Evolutionary conservation across 53 echinoderm and acorn worm species (phyloP), one percentile per base, ranked within the genome.

Genomic region (Patiria pectinifera): DNA sequence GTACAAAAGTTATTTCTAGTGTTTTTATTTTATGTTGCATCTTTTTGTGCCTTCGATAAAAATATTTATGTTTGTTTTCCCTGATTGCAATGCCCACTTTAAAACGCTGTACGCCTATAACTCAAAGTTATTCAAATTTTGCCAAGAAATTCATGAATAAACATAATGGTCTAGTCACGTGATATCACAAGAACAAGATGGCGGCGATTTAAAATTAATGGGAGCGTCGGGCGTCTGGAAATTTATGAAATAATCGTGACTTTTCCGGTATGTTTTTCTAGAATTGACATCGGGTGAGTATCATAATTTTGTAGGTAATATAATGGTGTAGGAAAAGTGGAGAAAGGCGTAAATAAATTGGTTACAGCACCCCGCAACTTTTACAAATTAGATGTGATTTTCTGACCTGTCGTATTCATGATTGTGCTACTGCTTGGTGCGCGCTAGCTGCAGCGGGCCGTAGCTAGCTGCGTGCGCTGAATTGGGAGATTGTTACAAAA

Each of bases 171-270:
- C 24, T 70, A 8, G 74, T 74, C 74, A 74, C 74, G 74, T 74
- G 74, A 22, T 74, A 74, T 74, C 24, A 74, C 44, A 80, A 81
- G 80, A 90, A 81, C 90, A 90, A 90, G 90, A 90, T 90, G 90
- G 90, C 90, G 90, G 90, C 90, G 90, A 90, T 90, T 90, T 81
- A 78, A 90, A 90, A 78, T 80, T 60, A 90, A 78, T 81, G 90
- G 69, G 80, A 90, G 90, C 81, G 81, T 69, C 69, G 35, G 48
- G 6, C 81, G 80, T 69, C 69, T 69, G 80, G 66, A 81, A 21
- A 69, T 63, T 44, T 62, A n/a, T 79, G 80, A 45, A 76, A 47
- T 46, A 4, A 49, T 76, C 22, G 86, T 75, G 86, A 25, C 21
- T 45, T 79, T 2, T 47, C 19, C 7, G 13, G 45, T 16, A 5